Conservation (phyloP, 2,888 invertebrate genomes). For the Tiliacea citrago region DNA sequence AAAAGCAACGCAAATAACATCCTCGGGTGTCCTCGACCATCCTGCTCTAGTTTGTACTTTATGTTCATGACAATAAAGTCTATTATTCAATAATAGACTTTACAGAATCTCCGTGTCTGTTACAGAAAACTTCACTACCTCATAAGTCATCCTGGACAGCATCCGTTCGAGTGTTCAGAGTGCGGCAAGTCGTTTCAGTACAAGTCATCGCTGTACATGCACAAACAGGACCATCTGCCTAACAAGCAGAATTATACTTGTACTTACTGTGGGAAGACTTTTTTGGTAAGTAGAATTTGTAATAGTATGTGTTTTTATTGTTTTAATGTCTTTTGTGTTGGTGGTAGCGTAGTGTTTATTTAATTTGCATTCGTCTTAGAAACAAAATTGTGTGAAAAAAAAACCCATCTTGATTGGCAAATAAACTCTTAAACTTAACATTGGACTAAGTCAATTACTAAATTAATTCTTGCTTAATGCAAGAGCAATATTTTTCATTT, state of each 20-base stretch:
- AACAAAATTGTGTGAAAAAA: not conserved
- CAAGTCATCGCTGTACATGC: conserved; percentile 90
- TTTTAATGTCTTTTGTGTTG: not conserved
- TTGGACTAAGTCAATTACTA: not conserved
- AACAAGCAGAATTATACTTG: conserved; percentile 85
- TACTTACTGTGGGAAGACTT: conserved; percentile 87
- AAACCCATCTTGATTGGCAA: not conserved
- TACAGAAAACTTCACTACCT: conserved; percentile 89
- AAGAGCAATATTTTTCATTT: not conserved
- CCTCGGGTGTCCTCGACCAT: not conserved
- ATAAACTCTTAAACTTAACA: not conserved
- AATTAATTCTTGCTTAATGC: not conserved
- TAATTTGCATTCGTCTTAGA: not conserved
- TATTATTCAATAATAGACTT: too few species aligned
- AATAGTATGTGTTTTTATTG: not conserved
- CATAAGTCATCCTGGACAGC: conserved; percentile 87
- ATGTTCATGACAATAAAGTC: not conserved
- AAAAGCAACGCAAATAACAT: not conserved
- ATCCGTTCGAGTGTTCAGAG: conserved; percentile 87
- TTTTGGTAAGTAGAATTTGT: conserved; percentile 79
- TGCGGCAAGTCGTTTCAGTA: conserved; percentile 91
- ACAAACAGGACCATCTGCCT: conserved; percentile 86
- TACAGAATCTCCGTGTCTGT: too few species aligned
- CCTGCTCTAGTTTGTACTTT: not conserved
- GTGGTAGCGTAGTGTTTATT: not conserved